A percentile compares a stretch with the other conserved stretches of the same genome.
Conservation (phyloP, 2,113 vertebrate genomes). For the Galbula dea region DNA sequence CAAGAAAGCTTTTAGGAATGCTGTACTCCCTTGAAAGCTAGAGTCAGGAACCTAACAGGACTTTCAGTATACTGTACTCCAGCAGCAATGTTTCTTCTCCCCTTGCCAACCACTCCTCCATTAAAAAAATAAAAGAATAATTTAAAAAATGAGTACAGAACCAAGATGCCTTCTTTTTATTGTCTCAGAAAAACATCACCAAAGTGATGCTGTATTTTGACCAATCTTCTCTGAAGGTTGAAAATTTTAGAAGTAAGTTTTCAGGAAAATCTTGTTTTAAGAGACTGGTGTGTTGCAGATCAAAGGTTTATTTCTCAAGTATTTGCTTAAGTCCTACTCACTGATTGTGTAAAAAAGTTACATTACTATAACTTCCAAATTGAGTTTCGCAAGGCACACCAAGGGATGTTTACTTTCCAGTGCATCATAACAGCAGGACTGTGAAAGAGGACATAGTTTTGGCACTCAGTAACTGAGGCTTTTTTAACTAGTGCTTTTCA, state of each 20-base stretch:
- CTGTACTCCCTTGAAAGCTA: neutral
- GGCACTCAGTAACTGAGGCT: neutral
- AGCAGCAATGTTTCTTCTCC: neutral
- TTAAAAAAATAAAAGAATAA: neutral
- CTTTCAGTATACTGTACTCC: neutral
- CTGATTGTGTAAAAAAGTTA: neutral
- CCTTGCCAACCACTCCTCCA: neutral
- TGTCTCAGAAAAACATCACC: neutral
- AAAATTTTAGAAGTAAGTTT: neutral
- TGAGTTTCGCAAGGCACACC: neutral
- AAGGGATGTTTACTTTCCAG: neutral
- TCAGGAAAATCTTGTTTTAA: neutral
- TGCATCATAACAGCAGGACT: neutral
- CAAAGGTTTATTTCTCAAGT: neutral
- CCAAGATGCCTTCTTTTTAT: neutral
- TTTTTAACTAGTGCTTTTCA: neutral
- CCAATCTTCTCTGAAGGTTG: neutral
- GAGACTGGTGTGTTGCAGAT: neutral
- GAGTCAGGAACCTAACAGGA: neutral
- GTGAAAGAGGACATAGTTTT: neutral
- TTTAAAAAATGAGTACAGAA: neutral
- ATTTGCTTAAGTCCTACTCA: neutral
- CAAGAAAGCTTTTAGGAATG: constrained; percentile 30
- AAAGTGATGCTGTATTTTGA: neutral
- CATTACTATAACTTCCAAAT: neutral